A percentile compares a stretch with the other conserved stretches of the same genome.
phyloP scores from a whole-genome alignment of 2,113 vertebrate genomes.

The Triplophysa tibetana region DNA sequence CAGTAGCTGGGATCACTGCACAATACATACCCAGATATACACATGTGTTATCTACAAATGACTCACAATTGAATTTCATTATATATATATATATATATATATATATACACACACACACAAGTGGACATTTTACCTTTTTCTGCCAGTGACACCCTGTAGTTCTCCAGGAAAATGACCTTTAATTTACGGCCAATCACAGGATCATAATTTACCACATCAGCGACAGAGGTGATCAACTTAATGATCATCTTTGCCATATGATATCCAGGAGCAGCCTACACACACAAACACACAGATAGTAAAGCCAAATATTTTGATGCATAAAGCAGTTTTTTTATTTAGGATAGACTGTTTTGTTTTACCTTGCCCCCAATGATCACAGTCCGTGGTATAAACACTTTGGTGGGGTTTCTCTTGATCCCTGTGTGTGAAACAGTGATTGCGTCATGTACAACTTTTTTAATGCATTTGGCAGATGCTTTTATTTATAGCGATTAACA shows the following conservation, averaged over 20 bases:
- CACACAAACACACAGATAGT: neutral
- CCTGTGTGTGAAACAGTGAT: slow-evolving; percentile 68
- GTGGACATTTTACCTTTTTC: slow-evolving; percentile 85
- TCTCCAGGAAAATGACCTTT: slow-evolving; percentile 94
- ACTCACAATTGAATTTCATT: neutral
- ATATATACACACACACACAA: too few relatives aligned
- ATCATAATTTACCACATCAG: slow-evolving; percentile 88
- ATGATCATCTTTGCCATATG: slow-evolving; percentile 98
- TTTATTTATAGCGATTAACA: too few relatives aligned
- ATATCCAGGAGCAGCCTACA: slow-evolving; percentile 92
- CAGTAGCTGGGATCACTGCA: slow-evolving; percentile 93
- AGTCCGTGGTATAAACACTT: slow-evolving; percentile 86
- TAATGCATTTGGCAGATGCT: too few relatives aligned
- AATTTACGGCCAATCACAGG: slow-evolving; percentile 85
- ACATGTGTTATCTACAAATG: neutral
- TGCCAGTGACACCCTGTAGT: slow-evolving; percentile 94
- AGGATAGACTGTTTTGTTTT: slow-evolving; percentile 31
- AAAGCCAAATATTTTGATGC: neutral
- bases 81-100: too few relatives aligned
- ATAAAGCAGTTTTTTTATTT: slow-evolving; percentile 2
- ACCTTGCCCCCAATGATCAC: slow-evolving; percentile 98
- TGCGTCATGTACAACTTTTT: neutral
- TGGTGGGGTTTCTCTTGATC: slow-evolving; percentile 82
- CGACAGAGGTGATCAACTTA: slow-evolving; percentile 89
- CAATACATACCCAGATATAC: slow-evolving; percentile 7